Base-by-base conservation (phyloP, 1,140 invertebrate species). In the Apis laboriosa region DNA sequence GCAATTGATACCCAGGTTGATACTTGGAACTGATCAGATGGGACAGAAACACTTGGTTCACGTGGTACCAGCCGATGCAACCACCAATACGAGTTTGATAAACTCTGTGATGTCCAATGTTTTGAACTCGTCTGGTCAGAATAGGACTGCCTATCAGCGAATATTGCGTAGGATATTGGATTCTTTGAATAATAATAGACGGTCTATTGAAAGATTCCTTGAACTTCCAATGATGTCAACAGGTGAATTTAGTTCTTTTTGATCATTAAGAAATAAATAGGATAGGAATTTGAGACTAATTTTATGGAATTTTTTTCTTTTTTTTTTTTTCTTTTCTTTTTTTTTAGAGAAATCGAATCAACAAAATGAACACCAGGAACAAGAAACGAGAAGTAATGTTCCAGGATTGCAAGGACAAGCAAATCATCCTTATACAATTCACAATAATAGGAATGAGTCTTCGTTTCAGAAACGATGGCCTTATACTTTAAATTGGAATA, bases 21-120 rank as follows among this genome's bases (percentile, higher is more conserved):
- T 91, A 12, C 74, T 91, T 51, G 90, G 89, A 8, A 86, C 80
- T 19, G 90, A 91, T 85, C 90, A 90, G 67, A 28, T 56, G 19
- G 90, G 89, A 15, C 83, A 89, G 34, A 91, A 86, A 66, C 88
- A 91, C 64, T 73, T 91, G 73, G 77, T 91, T 61, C 90, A 91
- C 72, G 73, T 91, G 15, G 81, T 91, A 13, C 89, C 90, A 12
- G 72, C 79, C 12, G 80, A 80, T 51, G 53, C 9, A 7, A 9
- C 60, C 9, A 28, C 5, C 21, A 78, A 64, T 60, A 17, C n/a
- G 28, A 72, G 51, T 51, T 24, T 17, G 28, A 49, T 56, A 1
- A 63, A 66, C 13, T 24, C 49, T 9, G 55, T 28, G 12, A n/a
- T 49, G 9, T 77, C 60, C 9, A 58, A 67, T 34, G 56, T 28